These are phyloP conservation scores for Campaea margaritaria DNA, from an alignment of 2,888 invertebrate genomes.

Conservation along the genomic window DNA sequence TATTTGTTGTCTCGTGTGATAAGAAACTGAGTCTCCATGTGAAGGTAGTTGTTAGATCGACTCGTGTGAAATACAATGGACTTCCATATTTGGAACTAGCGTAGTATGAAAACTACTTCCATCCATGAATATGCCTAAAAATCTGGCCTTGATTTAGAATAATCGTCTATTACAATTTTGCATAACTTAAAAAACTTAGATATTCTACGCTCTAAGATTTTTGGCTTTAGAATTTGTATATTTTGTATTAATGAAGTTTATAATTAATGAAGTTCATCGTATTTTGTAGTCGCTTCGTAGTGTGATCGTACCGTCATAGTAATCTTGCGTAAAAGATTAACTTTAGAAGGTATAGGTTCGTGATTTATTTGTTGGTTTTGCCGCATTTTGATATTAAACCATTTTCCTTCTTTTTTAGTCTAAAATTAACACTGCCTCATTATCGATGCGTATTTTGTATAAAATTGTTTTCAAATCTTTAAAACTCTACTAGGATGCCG, in stretches of 20 bases:
- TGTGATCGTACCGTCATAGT: constrained; percentile 72
- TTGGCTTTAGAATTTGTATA: constrained; percentile 10
- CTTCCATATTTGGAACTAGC: constrained; percentile 33
- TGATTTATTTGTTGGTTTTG: constrained; percentile 42
- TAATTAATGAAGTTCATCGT: constrained; percentile 34
- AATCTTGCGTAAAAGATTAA: constrained; percentile 79
- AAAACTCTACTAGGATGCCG: no score
- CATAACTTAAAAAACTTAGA: background rate
- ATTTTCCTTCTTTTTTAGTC: background rate
- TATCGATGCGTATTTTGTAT: no score
- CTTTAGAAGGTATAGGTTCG: constrained; percentile 71
- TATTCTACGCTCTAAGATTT: constrained; percentile 2
- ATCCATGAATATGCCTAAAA: constrained; percentile 17
- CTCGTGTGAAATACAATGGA: constrained; percentile 47
- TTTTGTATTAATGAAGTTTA: constrained; percentile 8
- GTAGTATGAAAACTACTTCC: constrained; percentile 13
- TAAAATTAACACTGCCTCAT: no score
- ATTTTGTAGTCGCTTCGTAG: constrained; percentile 53
- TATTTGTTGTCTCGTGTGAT: constrained; percentile 62
- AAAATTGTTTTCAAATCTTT: no score
- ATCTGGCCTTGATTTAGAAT: constrained; percentile 6
- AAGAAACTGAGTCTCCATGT: constrained; percentile 52
- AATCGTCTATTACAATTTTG: background rate
- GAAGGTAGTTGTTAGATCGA: constrained; percentile 48
- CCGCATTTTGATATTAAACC: constrained; percentile 38